phyloP scores from a whole-genome alignment of 2,113 vertebrate genomes.

The Petromus typicus region DNA sequence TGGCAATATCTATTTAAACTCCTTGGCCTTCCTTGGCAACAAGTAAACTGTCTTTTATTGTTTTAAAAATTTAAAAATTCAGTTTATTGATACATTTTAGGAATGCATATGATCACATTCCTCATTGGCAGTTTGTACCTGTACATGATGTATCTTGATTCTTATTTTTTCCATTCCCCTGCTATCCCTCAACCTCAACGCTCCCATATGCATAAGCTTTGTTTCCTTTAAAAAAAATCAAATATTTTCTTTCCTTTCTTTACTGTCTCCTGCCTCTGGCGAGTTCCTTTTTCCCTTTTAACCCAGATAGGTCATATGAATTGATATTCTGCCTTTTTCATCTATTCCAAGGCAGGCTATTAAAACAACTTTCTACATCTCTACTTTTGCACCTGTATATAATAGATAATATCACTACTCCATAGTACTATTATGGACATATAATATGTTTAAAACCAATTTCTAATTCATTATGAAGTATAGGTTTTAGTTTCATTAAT shows the following conservation, averaged over 20 bases:
- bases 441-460: not conserved
- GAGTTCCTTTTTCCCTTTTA: not conserved
- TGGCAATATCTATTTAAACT: not conserved
- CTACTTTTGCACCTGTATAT: not conserved
- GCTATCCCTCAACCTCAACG: too few relatives aligned
- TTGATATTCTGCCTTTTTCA: not conserved
- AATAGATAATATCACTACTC: not conserved
- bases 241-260: too few relatives aligned
- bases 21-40: not conserved
- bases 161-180: too few relatives aligned
- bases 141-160: too few relatives aligned
- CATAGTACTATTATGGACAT: not conserved
- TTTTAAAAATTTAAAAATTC: too few relatives aligned
- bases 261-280: too few relatives aligned
- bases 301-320: not conserved
- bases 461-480: not conserved
- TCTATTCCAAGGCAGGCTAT: not conserved
- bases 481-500: constrained; percentile 37
- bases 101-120: too few relatives aligned
- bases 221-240: too few relatives aligned
- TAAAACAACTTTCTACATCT: not conserved
- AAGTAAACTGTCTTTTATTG: not conserved
- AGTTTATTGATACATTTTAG: too few relatives aligned
- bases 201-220: too few relatives aligned
- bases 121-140: too few relatives aligned